Base-by-base conservation (phyloP, 1,140 invertebrate genomes). In the Camponotus vicinus region DNA sequence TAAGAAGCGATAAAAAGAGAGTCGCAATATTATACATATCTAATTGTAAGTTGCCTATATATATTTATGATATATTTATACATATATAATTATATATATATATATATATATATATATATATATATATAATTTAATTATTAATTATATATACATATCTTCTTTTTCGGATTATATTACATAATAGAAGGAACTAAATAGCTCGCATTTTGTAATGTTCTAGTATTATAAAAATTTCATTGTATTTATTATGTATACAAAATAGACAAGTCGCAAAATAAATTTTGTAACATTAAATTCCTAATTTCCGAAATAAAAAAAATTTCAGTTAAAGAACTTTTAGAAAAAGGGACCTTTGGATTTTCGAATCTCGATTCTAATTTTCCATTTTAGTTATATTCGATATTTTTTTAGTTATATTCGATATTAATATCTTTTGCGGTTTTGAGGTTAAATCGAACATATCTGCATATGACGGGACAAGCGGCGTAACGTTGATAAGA, bases 371-470 rank as follows among this genome's bases (percentile, higher is more conserved):
- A 32, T 64, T 64, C 45, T 37, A 32, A 5, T 11, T 64, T 64
- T 49, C 3, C 15, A 32, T 8, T 21, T 18, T 42, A 11, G 9
- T 73, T 27, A 27, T 27, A 27, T 27, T 27, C 27, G 27, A 27
- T 27, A 27, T 27, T 27, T 27, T 27, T 27, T 27, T 27, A 27
- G 27, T 27, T 73, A 55, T 52, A 73, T 27, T 34, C 42, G 37
- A 67, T 80, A 32, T 80, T 66, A 79, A 55, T 66, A 67, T 78
- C 27, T 8, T 64, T 78, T 71, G 5, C 37, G 34, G 32, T 42
- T 64, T 70, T 15, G 37, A 55, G 64, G 37, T 64, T 86, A 64
- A 85, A 87, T 78, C 70, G 37, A 42, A n/a, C 34, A 27, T 55
- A 76, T 42, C 37, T 57, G 55, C 57, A 32, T 70, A 80, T 52